Conservation (phyloP, 2,888 invertebrate species). For the Acleris cristana region DNA sequence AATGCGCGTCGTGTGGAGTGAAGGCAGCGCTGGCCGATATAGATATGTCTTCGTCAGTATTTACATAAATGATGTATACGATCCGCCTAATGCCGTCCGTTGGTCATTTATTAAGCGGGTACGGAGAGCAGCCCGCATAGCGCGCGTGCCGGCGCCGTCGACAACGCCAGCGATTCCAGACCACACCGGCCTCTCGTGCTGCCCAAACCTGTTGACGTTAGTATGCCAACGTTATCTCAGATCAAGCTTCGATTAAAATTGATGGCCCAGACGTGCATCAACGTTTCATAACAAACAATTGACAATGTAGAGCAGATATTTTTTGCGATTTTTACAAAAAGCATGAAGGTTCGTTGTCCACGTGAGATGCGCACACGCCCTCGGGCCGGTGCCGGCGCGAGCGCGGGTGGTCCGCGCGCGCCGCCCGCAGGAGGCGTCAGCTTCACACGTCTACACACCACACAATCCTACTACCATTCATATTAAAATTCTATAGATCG, state of each 20-base stretch:
- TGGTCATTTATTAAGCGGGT: slow-evolving; percentile 79
- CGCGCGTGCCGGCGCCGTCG: slow-evolving; percentile 77
- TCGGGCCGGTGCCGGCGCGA: slow-evolving; percentile 60
- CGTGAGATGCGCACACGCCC: slow-evolving; percentile 63
- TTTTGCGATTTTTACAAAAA: slow-evolving; percentile 28
- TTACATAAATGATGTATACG: slow-evolving; percentile 83
- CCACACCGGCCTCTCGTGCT: slow-evolving; percentile 68
- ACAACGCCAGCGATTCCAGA: slow-evolving; percentile 66
- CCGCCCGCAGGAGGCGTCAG: slow-evolving; percentile 69
- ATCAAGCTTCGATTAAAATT: slow-evolving; percentile 15
- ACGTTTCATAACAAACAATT: not conserved
- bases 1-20: slow-evolving; percentile 78
- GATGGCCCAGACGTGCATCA: slow-evolving; percentile 6
- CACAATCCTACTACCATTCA: slow-evolving; percentile 52
- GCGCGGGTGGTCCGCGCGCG: slow-evolving; percentile 77
- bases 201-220: slow-evolving; percentile 75
- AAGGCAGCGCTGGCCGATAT: slow-evolving; percentile 69
- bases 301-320: not conserved
- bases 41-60: slow-evolving; percentile 84
- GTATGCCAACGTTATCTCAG: slow-evolving; percentile 43
- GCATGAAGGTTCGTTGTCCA: slow-evolving; percentile 51
- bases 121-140: slow-evolving; percentile 70
- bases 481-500: slow-evolving; percentile 43
- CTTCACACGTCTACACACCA: slow-evolving; percentile 72
- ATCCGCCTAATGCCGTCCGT: slow-evolving; percentile 78